Evolutionary conservation across 2,888 invertebrate genomes (phyloP).

Genomic region (Diaphora mendica): DNA sequence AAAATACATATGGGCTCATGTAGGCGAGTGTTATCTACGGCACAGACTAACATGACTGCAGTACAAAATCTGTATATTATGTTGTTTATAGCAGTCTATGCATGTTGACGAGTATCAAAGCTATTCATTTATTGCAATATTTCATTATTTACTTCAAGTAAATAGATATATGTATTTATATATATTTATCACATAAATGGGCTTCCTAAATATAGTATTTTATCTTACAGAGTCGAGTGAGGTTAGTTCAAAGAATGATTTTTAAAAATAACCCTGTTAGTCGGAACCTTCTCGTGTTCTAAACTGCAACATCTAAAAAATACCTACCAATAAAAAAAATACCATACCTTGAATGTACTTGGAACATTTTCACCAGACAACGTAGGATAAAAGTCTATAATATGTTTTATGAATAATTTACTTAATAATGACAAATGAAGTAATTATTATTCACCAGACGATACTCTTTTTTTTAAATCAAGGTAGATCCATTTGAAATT

Average conservation of each 20-base stretch:
- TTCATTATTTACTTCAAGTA: neutral
- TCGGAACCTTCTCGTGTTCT: neutral
- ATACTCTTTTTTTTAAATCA: neutral
- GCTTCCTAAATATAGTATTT: neutral
- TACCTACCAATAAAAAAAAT: no score
- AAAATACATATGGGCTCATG: conserved; percentile 11
- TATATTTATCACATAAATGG: neutral
- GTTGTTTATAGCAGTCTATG: conserved; percentile 22
- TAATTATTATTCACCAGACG: neutral
- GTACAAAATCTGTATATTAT: conserved; percentile 50
- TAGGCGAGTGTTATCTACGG: conserved; percentile 19
- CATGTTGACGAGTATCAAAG: neutral
- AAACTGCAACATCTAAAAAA: neutral
- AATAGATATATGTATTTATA: neutral
- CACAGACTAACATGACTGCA: conserved; percentile 37
- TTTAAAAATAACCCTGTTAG: neutral
- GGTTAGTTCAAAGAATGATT: neutral
- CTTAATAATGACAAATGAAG: neutral
- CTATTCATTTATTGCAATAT: neutral
- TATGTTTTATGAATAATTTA: neutral
- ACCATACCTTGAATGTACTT: no score
- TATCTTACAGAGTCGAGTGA: neutral
- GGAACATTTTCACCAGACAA: neutral
- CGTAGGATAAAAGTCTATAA: neutral
- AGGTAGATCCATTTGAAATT: neutral